Evolutionary conservation across 2,113 vertebrate species (phyloP).

Genomic region (Tychaedon coryphoeus): DNA sequence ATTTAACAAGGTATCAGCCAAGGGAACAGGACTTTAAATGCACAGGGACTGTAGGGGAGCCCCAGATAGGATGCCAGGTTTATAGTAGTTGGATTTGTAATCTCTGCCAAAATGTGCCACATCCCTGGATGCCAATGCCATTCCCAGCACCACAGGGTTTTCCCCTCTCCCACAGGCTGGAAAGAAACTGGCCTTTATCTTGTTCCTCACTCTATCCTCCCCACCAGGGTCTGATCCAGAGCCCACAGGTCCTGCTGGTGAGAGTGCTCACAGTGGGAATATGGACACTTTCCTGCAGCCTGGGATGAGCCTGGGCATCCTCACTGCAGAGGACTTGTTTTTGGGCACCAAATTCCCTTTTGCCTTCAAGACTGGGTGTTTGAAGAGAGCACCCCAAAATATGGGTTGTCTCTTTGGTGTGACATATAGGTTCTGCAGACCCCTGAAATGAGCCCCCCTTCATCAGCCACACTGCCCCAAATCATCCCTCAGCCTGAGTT

Average conservation of each 20-base stretch:
- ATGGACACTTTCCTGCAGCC: not conserved
- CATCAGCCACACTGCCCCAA: not conserved
- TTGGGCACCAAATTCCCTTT: not conserved
- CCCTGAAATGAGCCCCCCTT: not conserved
- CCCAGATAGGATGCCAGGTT: not conserved
- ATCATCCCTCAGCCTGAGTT: not conserved
- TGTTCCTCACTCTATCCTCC: not conserved
- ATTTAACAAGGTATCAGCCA: not conserved
- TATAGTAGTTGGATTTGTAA: not conserved
- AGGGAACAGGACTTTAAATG: not conserved
- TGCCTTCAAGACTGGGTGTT: accelerated
- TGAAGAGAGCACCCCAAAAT: not conserved
- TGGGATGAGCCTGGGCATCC: not conserved
- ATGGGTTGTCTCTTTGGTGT: not conserved
- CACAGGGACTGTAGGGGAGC: not conserved
- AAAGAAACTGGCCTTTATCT: not conserved
- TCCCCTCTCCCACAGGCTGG: not conserved
- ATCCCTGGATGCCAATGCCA: not conserved
- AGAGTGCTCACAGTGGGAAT: not conserved
- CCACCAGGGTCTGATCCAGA: not conserved
- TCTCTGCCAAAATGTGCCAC: not conserved
- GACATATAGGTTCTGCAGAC: accelerated
- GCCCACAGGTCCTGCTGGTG: not conserved
- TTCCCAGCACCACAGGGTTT: not conserved
- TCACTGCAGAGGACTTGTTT: not conserved